Conservation (phyloP, 2,797 vertebrate species). For the Falco peregrinus region DNA sequence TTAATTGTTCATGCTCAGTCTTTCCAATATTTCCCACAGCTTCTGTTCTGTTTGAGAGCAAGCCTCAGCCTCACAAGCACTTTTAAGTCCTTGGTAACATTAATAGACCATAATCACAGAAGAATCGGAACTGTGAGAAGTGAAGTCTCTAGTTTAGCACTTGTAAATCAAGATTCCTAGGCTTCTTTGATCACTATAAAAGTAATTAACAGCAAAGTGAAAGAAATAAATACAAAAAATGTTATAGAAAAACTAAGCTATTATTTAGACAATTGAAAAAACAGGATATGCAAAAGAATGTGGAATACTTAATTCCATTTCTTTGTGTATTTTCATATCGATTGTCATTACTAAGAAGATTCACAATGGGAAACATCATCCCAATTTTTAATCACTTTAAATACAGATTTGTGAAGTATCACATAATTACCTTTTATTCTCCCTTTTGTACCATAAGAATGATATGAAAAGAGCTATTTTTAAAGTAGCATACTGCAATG, state of each 20-base stretch:
- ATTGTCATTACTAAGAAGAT: neutral
- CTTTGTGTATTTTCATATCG: constrained; percentile 1
- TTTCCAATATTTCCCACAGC: neutral
- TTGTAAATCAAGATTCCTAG: neutral
- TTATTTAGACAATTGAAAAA: neutral
- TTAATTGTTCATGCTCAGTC: neutral
- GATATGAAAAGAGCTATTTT: constrained; percentile 8
- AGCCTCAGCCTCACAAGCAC: neutral
- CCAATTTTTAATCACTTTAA: constrained; percentile 41
- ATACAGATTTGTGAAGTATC: constrained; percentile 7
- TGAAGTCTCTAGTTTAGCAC: neutral
- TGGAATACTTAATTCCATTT: neutral
- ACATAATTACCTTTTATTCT: constrained; percentile 25
- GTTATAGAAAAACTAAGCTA: neutral
- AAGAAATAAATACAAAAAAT: neutral
- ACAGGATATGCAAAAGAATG: neutral
- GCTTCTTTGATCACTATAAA: constrained; percentile 8
- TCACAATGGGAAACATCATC: neutral
- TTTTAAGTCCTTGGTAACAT: neutral
- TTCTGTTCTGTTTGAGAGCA: neutral
- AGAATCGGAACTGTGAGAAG: neutral
- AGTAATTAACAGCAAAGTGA: neutral
- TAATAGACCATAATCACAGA: neutral
- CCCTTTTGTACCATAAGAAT: neutral
- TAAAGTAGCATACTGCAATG: neutral